Base-by-base conservation (phyloP, 1,140 invertebrate species). In the Arctopsyche grandis region DNA sequence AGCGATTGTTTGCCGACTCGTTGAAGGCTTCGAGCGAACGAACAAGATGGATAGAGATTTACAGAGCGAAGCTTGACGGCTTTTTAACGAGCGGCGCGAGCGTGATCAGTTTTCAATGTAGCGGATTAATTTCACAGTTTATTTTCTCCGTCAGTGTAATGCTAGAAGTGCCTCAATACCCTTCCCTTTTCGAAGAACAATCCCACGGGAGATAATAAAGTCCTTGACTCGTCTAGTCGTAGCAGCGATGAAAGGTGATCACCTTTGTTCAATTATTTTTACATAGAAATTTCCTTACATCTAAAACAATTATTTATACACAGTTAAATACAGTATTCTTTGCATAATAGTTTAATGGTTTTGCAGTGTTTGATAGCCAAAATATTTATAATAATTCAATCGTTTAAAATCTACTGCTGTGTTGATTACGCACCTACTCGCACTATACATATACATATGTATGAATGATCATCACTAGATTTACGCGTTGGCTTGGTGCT, bases 31-130 rank as follows among this genome's bases (percentile, higher is more conserved):
- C 48, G 48, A 52, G 16, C 48, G 48, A 52, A 16, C 48, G 16
- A 14, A 52, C 48, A 52, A 52, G 48, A 5, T 12, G 12, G 48
- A 14, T 16, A 52, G 48, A 52, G 10, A 1, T 52, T 52, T 52
- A 14, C 48, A 52, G 29, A 38, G 12, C 48, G 48, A 1, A 16
- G 48, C 16, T 52, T 52, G 48, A 66, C 60, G 60, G 60, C 29
- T 66, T 77, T 77, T 76, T 81, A 77, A 81, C 80, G 80, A 78
- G 69, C 29, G 44, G 46, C 46, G 38, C 73, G 75, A 70, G 79
- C 80, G 80, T 81, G 80, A 81, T 81, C 80, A 79, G 80, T 75
- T 81, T 81, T 81, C 80, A 81, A 81, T 81, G 78, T 79, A 79
- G 66, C 78, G 80, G 80, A 81, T 81, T 81, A 81, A 79, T 79